Conservation (phyloP, 2,888 invertebrate species). For the Plebejus argus region DNA sequence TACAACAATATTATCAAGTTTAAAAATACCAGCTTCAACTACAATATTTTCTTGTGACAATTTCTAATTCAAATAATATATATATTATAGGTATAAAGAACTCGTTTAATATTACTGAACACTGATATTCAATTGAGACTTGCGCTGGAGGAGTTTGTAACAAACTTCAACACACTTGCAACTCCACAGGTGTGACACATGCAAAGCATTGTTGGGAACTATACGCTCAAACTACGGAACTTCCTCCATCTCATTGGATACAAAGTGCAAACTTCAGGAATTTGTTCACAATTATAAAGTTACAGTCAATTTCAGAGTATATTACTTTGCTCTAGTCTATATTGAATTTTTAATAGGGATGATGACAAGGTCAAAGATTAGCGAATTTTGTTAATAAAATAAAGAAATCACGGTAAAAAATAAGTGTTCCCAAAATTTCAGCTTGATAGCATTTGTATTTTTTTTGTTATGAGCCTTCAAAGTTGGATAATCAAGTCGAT, state of each 20-base stretch:
- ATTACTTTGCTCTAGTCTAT: background rate
- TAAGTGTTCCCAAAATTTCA: no score
- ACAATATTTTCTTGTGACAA: no score
- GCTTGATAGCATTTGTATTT: no score
- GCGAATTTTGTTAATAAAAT: no score
- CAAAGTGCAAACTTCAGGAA: conserved; percentile 19
- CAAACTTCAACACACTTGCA: conserved; percentile 7
- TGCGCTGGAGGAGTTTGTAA: background rate
- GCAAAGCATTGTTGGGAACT: conserved; percentile 8
- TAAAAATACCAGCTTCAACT: no score
- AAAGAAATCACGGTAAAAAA: no score
- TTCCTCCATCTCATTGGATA: conserved; percentile 26
- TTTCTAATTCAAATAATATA: background rate
- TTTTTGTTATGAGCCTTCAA: no score
- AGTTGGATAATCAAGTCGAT: no score
- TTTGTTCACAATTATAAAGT: conserved; percentile 7
- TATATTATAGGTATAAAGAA: background rate
- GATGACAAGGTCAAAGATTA: no score
- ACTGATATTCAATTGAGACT: background rate
- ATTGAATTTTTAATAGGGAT: no score
- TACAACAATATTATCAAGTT: no score
- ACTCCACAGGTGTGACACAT: conserved; percentile 27
- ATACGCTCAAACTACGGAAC: conserved; percentile 20
- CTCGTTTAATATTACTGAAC: background rate
- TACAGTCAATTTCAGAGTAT: background rate